Base-by-base conservation (phyloP, 2,113 vertebrate genomes). In the Rhinoptilus africanus region DNA sequence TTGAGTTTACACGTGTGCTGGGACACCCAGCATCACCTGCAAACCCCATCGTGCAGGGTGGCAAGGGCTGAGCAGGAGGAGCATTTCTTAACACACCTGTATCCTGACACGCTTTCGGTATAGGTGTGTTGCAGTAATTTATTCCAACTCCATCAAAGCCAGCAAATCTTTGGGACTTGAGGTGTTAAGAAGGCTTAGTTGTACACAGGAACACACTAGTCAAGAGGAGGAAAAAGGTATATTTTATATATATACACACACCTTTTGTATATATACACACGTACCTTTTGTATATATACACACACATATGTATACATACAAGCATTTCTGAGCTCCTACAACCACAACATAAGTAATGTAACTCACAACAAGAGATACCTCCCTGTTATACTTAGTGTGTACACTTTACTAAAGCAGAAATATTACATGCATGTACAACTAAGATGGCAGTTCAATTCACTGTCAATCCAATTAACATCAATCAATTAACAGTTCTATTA, bases 351-450 rank as follows among this genome's bases (percentile, higher is more conserved):
- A 32, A 88, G 20, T 32, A 62, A 86, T 2, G 9, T 0, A 75
- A 74, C 18, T 30, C 90, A n/a, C 32, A 73, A 35, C 9, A 82
- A 23, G 1, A 48, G 24, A 74, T 13, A 37, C 21, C 4, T 39
- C 23, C 84, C 37, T 79, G 28, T 3, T 4, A 37, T 1, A 34
- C 77, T 47, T 24, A 69, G 59, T 15, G 12, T 6, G 4, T 27
- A 71, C n/a, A 32, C 59, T n/a, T n/a, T n/a, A n/a, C n/a, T n/a
- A n/a, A n/a, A n/a, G n/a, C n/a, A n/a, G n/a, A n/a, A 2, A 1
- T 6, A 12, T 5, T 2, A 18, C 21, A 22, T 7, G 18, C 4
- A 7, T 0, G 0, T 26, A 28, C 51, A 43, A 37, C 26, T 9
- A 8, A 39, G 26, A n/a, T 5, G 8, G 27, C 34, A 48, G 27